Conservation (phyloP, 1,140 invertebrate species). For the Hylaeus anthracinus region DNA sequence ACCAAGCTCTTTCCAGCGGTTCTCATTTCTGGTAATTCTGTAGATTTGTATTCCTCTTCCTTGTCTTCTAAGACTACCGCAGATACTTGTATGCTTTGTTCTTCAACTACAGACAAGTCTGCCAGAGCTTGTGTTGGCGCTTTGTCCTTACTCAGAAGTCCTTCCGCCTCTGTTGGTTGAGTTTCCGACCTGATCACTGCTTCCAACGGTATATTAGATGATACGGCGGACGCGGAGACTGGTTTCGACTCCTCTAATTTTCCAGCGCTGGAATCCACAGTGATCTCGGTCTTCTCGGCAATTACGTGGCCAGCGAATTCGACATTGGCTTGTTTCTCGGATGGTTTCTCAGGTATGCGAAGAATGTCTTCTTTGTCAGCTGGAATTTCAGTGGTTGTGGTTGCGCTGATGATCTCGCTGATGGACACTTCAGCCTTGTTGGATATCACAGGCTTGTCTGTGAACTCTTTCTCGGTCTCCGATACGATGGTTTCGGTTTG, state of each 20-base stretch:
- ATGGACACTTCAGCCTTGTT: slow-evolving; percentile 77
- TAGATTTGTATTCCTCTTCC: slow-evolving; percentile 76
- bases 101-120: slow-evolving; percentile 71
- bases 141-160: slow-evolving; percentile 64
- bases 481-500: slow-evolving; percentile 78
- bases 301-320: slow-evolving; percentile 76
- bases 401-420: slow-evolving; percentile 76
- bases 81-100: slow-evolving; percentile 73
- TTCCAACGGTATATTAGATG: slow-evolving; percentile 72
- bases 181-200: slow-evolving; percentile 70
- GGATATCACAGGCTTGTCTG: slow-evolving; percentile 65
- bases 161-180: slow-evolving; percentile 73
- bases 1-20: slow-evolving; percentile 68
- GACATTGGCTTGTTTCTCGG: slow-evolving; percentile 70
- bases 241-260: slow-evolving; percentile 72
- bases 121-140: slow-evolving; percentile 67
- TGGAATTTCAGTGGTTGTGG: slow-evolving; percentile 75
- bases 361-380: slow-evolving; percentile 81
- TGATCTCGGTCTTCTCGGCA: slow-evolving; percentile 78
- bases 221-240: slow-evolving; percentile 63
- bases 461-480: slow-evolving; percentile 81
- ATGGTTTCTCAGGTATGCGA: slow-evolving; percentile 66
- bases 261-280: slow-evolving; percentile 71
- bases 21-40: slow-evolving; percentile 68
- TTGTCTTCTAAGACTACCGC: slow-evolving; percentile 78